Evolutionary conservation across 1,140 invertebrate species (phyloP), one percentile per base, ranked within the genome.

Genomic region (Oscheius sp.): DNA sequence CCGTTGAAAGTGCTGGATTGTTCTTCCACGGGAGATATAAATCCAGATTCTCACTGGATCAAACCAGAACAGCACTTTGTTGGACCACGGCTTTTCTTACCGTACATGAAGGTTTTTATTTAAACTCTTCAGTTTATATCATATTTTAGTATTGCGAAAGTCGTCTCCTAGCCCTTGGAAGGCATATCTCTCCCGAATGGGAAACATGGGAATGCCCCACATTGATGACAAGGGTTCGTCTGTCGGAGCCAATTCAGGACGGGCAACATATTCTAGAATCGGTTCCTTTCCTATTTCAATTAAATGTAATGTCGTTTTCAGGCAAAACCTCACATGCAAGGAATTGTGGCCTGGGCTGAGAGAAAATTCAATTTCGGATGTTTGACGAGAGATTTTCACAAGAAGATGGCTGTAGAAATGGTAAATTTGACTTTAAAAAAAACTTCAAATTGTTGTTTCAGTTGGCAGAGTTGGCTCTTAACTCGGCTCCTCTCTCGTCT

Each of bases 41-140:
- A 68, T 61, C 67, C 67, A 38, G 67, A 68, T 59, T 23, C 45
- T 18, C 67, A 68, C 55, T 68, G 67, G 67, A 3, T 68, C 26
- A 68, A 68, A n/a, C 67, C 67, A 2, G 67, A 68, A 7, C 20
- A 68, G 2, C 3, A 35, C 3, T 36, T 49, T 36, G n/a, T 35
- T 0, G 67, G 67, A n/a, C 35, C 67, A 18, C 32, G 67, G 36
- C 45, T 58, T 28, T 68, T 59, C 45, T 36, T 68, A 31, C 42
- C 13, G 1, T 52, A 31, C 52, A 34, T 20, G 2, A 10, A 2
- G 42, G 46, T 15, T 31, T 2, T 52, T 34, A 34, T 58, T 58
- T 31, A 58, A 58, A 58, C 3, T 15, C 52, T 58, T 26, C 13
- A 58, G 32, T 15, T 2, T 10, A 7, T n/a, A 3, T 38, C n/a